Evolutionary conservation across 1,140 invertebrate species (phyloP).

Genomic region (Macrobrachium rosenbergii): DNA sequence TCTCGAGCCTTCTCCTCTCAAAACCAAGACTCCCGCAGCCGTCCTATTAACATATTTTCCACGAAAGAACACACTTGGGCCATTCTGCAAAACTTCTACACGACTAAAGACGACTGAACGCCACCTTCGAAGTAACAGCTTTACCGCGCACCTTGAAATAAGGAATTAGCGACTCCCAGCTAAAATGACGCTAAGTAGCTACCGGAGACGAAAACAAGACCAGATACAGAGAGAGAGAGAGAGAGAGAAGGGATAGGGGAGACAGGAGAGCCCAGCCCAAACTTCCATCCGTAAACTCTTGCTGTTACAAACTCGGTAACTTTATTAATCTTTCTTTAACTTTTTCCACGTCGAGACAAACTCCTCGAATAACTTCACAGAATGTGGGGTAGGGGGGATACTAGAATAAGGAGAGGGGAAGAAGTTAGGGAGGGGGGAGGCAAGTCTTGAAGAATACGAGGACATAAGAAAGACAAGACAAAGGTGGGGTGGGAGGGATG

Average conservation of each 20-base stretch:
- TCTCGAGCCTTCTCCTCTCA: too few species aligned
- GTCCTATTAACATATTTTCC: too few species aligned
- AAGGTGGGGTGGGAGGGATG: background rate
- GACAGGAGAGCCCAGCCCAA: background rate
- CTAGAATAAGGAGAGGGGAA: background rate
- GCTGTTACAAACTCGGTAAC: conserved; percentile 53
- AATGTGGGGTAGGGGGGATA: background rate
- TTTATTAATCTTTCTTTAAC: conserved; percentile 62
- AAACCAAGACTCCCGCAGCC: too few species aligned
- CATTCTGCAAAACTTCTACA: too few species aligned
- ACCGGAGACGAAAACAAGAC: too few species aligned
- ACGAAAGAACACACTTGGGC: too few species aligned
- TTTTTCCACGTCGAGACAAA: conserved; percentile 53
- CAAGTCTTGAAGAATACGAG: too few species aligned
- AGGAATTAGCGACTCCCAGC: too few species aligned
- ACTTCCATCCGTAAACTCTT: background rate
- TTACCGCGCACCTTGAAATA: too few species aligned
- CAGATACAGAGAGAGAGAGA: background rate
- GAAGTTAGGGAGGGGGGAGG: background rate
- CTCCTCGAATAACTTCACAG: conserved; percentile 51
- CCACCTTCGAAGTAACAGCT: too few species aligned
- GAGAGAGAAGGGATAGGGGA: background rate
- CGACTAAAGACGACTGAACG: too few species aligned
- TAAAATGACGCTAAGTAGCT: too few species aligned
- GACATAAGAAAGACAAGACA: background rate